A percentile compares a stretch with the other conserved stretches of the same genome.
phyloP scores from a whole-genome alignment of 2,797 vertebrate genomes.

The Coendou prehensilis region DNA sequence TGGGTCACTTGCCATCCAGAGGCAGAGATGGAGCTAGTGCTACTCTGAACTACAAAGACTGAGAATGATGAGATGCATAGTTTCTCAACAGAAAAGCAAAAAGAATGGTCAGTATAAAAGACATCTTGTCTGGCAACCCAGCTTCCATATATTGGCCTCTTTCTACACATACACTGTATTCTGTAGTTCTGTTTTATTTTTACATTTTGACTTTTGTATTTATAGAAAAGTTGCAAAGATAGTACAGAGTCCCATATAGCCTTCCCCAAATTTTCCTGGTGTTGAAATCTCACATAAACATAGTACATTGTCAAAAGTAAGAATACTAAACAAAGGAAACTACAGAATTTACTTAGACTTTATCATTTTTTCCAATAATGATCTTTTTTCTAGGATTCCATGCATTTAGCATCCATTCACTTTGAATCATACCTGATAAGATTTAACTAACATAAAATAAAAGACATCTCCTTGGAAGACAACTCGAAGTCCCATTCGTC shows the following conservation, averaged over 20 bases:
- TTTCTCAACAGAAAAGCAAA: not conserved
- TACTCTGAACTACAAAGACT: not conserved
- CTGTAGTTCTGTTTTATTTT: not conserved
- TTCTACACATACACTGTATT: not conserved
- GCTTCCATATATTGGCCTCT: not conserved
- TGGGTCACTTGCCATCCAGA: not conserved
- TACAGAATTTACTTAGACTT: not conserved
- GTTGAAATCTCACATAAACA: not conserved
- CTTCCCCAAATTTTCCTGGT: not conserved
- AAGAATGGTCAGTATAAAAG: not conserved
- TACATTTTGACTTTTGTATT: not conserved
- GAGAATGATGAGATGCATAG: not conserved
- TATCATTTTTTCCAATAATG: not conserved
- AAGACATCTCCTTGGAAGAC: not conserved
- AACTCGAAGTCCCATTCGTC: not conserved
- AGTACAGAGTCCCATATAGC: not conserved
- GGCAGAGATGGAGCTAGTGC: not conserved
- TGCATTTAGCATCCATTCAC: not conserved
- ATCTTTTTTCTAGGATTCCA: slow-evolving; percentile 41
- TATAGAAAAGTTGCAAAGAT: not conserved
- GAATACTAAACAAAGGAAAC: not conserved
- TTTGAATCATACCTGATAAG: not conserved
- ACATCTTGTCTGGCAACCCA: not conserved
- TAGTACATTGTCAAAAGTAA: not conserved
- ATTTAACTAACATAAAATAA: not conserved